Base-by-base conservation (phyloP, 2,113 vertebrate genomes). In the Tupaia chinensis region DNA sequence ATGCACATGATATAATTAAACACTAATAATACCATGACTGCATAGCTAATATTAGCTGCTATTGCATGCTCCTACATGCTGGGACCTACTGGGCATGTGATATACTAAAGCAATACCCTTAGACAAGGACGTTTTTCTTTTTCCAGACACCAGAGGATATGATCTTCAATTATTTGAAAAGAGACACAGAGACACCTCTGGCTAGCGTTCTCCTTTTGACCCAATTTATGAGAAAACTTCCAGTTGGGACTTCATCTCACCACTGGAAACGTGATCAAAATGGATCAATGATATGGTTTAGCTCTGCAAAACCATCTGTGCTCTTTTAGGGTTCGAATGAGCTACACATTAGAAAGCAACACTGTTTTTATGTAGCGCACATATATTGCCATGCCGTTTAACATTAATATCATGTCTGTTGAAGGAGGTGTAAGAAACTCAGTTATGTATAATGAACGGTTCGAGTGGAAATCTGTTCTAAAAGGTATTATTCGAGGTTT, bases 1-100 rank as follows among this genome's bases (percentile, higher is more conserved):
- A 32, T 96, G 97, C 96, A 97, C 95, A 97, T 85, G 76, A 92
- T 85, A 94, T 92, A 77, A 94, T 86, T 53, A 94, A 94, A 96
- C 95, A 97, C 85, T 66, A 87, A 60, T 60, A 68, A 84, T 68
- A 85, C 95, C 77, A 61, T 96, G 72, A 94, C 73, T 93, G 95
- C 96, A 94, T 82, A 96, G 94, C 87, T 95, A 32, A 61, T 61
- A 66, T 72, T 95, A 96, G 88, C 90, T 82, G 93, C 93, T 53
- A 25, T 86, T 97, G 97, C 97, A 98, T 98, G 97, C 85, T 98
- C 97, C 92, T 97, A 92, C 92, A 96, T 94, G 95, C 90, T 97
- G 95, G 96, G 95, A 97, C 90, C 72, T 92, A 76, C 0, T 70
- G 90, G 95, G 97, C 97, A 97, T 94, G 97, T 94, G 85, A 90